Evolutionary conservation across 2,113 vertebrate species (phyloP), one percentile per base, ranked within the genome.

Genomic region (Haemorhous mexicanus): DNA sequence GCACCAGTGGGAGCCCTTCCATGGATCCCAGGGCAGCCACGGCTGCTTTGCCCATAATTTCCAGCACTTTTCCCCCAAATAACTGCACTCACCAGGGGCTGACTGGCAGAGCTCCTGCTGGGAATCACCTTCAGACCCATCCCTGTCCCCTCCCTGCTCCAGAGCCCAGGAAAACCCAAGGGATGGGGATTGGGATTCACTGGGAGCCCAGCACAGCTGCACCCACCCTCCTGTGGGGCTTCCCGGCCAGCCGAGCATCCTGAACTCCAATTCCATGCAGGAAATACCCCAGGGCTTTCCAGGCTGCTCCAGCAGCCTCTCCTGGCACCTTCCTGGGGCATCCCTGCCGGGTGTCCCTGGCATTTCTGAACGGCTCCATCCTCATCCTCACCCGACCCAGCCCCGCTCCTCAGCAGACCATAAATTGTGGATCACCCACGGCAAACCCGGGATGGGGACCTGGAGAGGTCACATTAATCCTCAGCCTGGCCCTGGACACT

Each of bases 121-220:
- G 43, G 27, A 73, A 85, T 4, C 4, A 0, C 13, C 70, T 55
- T 58, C 5, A 5, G n/a, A 24, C 12, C 52, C 33, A 16, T 39
- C 24, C 46, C 46, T 8, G 3, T 21, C 16, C 53, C 35, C 3
- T 82, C 33, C 28, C 39, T 16, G 1, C 3, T 52, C 76, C 15
- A 2, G 44, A 52, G 32, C 61, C 49, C n/a, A 30, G 43, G 33
- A 30, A 53, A 62, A 18, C 3, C 17, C 56, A 17, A 11, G 0
- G 2, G 7, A 28, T 16, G 1, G 0, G 0, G 37, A 33, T 4
- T 1, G 0, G 0, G n/a, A 33, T 3, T 5, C 9, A 2, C 59
- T 2, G 13, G 17, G 26, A 26, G 30, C 56, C 4, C 49, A 14
- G 10, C 53, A 1, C n/a, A 41, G 27, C 84, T 23, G 35, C 67